Evolutionary conservation across 53 echinoderm and acorn worm genomes (phyloP), one percentile per base, ranked within the genome.

Genomic region (Antedon mediterranea): DNA sequence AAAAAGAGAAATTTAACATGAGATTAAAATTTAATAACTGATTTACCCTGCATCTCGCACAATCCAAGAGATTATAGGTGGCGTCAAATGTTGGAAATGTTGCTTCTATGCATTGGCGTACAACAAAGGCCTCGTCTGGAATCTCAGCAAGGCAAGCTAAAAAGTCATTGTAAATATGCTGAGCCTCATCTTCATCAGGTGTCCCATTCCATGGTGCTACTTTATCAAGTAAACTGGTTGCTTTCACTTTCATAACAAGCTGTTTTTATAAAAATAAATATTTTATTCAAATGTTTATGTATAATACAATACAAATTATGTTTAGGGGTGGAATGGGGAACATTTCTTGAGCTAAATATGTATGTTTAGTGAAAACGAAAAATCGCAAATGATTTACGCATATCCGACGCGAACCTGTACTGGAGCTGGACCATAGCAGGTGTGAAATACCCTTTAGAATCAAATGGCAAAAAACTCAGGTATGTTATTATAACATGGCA

Each of bases 201-300:
- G 74, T 71, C 20, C 71, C 57, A n/a, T 57, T 83, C 84, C 90
- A 88, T 0, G 80, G 81, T 9, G 93, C 82, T 15, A 83, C 83
- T 34, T 84, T 79, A 73, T 93, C 88, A 34, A 93, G 72, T 0
- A 93, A 75, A 27, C 72, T 31, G 31, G 73, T 71, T 33, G 90
- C 86, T 78, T 90, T 90, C 41, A 88, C 90, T 76, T 84, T 86
- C 70, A 84, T 85, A 27, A 93, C 93, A 77, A 90, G 85, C 93
- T 93, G 76, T 28, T 26, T 33, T 33, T 3, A 18, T 20, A 8
- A 57, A 57, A 8, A 18, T 18, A 57, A 57, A 57, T 37, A 11
- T 37, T 37, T 11, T 37, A 6, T 37, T 37, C 4, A 11, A 37
- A 37, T 57, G 57, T 57, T 57, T 18, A 57, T 57, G 14, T n/a